Conservation (phyloP, 2,113 vertebrate genomes). For the Geococcyx californianus region DNA sequence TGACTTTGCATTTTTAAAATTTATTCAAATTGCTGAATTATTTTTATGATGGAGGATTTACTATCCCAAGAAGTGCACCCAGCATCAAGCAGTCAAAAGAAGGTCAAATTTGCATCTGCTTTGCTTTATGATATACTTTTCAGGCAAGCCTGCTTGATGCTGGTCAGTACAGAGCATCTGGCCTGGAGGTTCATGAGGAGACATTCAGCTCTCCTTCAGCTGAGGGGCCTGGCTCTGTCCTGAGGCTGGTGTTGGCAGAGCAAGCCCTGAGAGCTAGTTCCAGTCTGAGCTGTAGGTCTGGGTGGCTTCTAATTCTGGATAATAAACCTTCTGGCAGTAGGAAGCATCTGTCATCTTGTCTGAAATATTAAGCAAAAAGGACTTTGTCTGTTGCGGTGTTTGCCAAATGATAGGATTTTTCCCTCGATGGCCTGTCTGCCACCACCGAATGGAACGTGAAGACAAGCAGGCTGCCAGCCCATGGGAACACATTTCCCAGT, state of each 20-base stretch:
- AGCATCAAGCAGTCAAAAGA: background rate
- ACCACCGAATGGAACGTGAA: background rate
- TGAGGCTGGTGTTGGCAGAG: background rate
- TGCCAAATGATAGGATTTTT: constrained; percentile 18
- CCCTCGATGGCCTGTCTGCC: constrained; percentile 12
- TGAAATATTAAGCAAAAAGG: constrained; percentile 12
- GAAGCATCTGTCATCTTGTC: constrained; percentile 2
- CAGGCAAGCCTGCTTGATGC: background rate
- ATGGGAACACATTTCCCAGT: background rate
- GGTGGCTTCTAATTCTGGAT: constrained; percentile 4
- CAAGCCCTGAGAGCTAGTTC: background rate
- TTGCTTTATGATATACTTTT: background rate
- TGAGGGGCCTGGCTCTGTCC: background rate
- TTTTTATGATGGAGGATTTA: background rate
- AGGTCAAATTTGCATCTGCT: background rate
- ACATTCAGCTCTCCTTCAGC: background rate
- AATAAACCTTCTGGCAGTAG: constrained; percentile 3
- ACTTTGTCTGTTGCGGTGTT: background rate
- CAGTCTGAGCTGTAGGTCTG: background rate
- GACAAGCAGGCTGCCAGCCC: constrained; percentile 30
- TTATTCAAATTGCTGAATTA: background rate
- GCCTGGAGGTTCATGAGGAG: background rate
- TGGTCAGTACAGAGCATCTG: background rate
- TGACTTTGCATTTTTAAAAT: background rate
- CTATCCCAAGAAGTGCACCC: background rate